phyloP scores from a whole-genome alignment of 2,113 vertebrate genomes.

The Seriola rivoliana region DNA sequence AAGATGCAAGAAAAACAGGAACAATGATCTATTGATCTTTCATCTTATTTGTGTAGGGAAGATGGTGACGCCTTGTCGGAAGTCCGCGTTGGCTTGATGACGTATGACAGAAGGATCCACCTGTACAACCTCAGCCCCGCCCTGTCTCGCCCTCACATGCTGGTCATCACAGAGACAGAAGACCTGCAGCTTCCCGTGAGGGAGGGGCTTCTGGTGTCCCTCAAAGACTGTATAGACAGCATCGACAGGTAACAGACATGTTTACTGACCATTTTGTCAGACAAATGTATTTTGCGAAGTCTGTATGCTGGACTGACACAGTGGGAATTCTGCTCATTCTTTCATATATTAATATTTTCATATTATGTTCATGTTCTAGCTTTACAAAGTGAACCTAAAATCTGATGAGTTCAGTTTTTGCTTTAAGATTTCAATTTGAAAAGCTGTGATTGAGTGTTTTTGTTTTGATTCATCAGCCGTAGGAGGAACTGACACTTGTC shows the following conservation, averaged over 20 bases:
- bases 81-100: constrained; percentile 83
- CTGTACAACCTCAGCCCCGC: constrained; percentile 83
- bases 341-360: neutral
- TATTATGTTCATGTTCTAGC: neutral
- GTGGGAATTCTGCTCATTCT: neutral
- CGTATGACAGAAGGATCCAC: constrained; percentile 85
- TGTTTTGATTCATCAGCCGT: no score
- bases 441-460: no score
- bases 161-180: constrained; percentile 83
- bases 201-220: constrained; percentile 83
- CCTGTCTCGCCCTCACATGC: constrained; percentile 86
- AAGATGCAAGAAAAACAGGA: neutral
- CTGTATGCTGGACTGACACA: no score
- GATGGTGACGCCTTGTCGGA: constrained; percentile 46
- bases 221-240: constrained; percentile 74
- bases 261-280: neutral
- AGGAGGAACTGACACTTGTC: no score
- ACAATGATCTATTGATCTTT: neutral
- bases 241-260: constrained; percentile 74
- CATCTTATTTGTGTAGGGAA: constrained; percentile 53
- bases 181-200: constrained; percentile 84
- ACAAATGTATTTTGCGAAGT: neutral
- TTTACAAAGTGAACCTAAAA: neutral
- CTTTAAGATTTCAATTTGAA: no score
- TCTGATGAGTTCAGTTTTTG: neutral